Conservation (phyloP, 2,113 vertebrate species). For the Crotalus horridus region DNA sequence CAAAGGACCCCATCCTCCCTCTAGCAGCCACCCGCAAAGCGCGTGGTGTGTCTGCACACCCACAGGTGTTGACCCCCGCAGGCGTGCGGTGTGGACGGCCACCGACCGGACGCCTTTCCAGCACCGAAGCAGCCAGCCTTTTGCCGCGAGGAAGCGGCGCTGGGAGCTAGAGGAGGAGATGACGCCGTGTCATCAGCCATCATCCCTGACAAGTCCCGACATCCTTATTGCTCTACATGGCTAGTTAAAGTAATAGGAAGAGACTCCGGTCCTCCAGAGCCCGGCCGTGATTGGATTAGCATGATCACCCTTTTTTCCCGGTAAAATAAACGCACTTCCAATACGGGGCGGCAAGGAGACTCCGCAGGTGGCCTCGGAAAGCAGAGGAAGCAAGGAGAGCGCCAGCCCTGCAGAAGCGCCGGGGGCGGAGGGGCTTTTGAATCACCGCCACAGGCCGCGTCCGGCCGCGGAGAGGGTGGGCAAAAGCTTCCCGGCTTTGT, state of each 20-base stretch:
- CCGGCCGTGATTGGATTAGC: slow-evolving; percentile 26
- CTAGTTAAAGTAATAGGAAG: slow-evolving; percentile 38
- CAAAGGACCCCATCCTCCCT: no score
- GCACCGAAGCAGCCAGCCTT: fast-evolving
- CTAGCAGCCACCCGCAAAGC: not conserved
- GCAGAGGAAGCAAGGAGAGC: not conserved
- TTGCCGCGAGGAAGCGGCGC: not conserved
- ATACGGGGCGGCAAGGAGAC: not conserved
- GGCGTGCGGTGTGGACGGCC: fast-evolving
- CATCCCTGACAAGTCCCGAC: slow-evolving; percentile 40
- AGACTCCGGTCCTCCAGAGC: slow-evolving; percentile 41
- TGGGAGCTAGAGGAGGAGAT: not conserved
- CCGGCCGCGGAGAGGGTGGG: not conserved
- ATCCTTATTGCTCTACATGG: slow-evolving; percentile 33
- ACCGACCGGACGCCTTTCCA: fast-evolving
- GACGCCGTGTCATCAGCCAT: slow-evolving; percentile 23
- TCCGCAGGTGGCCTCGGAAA: not conserved
- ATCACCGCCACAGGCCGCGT: no score
- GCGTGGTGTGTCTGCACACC: fast-evolving
- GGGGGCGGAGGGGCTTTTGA: no score
- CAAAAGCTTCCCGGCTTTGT: not conserved
- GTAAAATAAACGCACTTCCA: slow-evolving; percentile 1
- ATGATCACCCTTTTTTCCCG: slow-evolving; percentile 37
- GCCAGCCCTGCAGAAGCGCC: fast-evolving
- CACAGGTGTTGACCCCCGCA: not conserved